These are phyloP conservation scores for Enhydra lutris DNA, from an alignment of 2,113 vertebrate genomes.

Conservation along the genomic window DNA sequence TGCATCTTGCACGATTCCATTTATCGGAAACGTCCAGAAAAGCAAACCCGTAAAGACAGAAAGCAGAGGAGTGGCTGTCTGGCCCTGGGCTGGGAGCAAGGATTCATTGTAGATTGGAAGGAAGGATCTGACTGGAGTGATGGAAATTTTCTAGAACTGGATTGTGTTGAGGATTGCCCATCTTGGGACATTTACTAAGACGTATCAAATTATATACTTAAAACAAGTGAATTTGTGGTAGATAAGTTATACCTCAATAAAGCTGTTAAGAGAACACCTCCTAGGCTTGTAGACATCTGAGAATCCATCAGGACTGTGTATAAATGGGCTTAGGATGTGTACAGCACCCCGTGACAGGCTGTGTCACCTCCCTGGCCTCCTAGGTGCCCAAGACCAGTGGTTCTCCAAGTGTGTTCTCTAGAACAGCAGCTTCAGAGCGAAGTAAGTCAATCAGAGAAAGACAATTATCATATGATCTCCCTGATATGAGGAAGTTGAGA, in stretches of 20 bases:
- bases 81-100: not conserved
- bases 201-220: not conserved
- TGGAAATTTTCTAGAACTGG: not conserved
- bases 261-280: not conserved
- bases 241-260: not conserved
- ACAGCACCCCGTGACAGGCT: rapidly evolving
- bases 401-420: not conserved
- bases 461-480: no score
- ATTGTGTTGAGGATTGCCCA: not conserved
- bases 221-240: not conserved
- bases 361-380: not conserved
- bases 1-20: not conserved
- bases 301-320: not conserved
- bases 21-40: not conserved
- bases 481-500: no score
- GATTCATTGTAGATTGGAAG: not conserved
- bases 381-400: not conserved
- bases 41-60: not conserved
- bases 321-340: not conserved
- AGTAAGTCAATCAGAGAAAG: no score
- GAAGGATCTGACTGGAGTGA: not conserved
- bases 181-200: not conserved
- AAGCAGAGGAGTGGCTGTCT: not conserved
- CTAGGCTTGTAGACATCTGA: not conserved
- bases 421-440: not conserved